These are phyloP conservation scores for Aix galericulata DNA, from an alignment of 2,113 vertebrate species.

Conservation along the genomic window DNA sequence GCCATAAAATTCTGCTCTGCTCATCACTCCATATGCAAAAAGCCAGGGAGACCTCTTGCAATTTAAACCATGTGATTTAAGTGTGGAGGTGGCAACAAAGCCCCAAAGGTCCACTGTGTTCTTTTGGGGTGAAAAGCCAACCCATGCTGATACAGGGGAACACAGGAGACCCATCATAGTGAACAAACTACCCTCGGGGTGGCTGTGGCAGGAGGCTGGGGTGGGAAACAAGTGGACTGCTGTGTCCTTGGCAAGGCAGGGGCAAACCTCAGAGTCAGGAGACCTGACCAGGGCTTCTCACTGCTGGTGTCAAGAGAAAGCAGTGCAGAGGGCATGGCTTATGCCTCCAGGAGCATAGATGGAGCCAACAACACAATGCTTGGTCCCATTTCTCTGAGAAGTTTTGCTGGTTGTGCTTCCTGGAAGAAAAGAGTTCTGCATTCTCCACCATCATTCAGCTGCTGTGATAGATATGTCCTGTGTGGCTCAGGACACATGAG, in stretches of 20 bases:
- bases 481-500: neutral
- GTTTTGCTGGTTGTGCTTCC: neutral
- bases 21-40: neutral
- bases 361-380: neutral
- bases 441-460: neutral
- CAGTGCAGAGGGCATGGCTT: neutral
- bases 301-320: neutral
- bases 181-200: neutral
- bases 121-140: neutral
- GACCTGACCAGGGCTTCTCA: rapidly evolving
- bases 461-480: neutral
- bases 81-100: neutral
- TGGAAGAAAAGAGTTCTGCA: neutral
- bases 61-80: neutral
- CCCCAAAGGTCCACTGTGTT: neutral
- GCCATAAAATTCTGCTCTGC: neutral
- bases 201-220: neutral
- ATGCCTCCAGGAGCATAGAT: neutral
- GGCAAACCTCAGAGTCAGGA: neutral
- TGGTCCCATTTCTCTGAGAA: neutral
- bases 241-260: neutral
- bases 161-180: neutral
- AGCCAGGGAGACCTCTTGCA: neutral
- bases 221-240: neutral
- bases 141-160: rapidly evolving